phyloP scores from a whole-genome alignment of 92 coral and sea anemone genomes.

The Muricea muricata region DNA sequence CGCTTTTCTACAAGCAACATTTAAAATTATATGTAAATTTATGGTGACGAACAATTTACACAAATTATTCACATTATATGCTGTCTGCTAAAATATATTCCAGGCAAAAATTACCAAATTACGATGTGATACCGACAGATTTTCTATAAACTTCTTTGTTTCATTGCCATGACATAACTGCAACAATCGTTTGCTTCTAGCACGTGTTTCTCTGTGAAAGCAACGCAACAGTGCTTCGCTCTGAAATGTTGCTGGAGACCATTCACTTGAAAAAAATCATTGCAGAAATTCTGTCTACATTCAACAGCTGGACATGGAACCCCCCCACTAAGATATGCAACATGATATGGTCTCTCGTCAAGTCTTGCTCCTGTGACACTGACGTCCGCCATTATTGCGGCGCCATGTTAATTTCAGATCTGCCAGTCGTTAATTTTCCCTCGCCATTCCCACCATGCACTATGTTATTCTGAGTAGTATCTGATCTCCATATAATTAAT shows the following conservation, averaged over 20 bases:
- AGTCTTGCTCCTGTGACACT: neutral
- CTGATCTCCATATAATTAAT: too few relatives aligned
- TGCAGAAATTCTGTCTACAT: constrained; percentile 5
- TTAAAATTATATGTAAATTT: neutral
- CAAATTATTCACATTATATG: too few relatives aligned
- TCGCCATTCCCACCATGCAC: neutral
- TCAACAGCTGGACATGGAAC: constrained; percentile 14
- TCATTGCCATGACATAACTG: neutral
- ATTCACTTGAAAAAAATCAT: constrained; percentile 31
- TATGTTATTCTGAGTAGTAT: too few relatives aligned
- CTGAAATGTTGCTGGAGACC: constrained; percentile 42
- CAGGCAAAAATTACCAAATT: neutral
- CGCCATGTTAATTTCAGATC: neutral
- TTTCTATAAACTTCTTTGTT: neutral
- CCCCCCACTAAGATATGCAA: neutral
- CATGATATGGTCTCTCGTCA: neutral
- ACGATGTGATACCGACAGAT: neutral
- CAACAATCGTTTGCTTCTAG: neutral
- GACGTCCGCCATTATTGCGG: neutral
- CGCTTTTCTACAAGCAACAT: neutral
- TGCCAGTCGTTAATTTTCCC: neutral
- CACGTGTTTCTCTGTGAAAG: constrained; percentile 2
- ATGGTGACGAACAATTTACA: neutral
- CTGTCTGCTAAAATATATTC: neutral
- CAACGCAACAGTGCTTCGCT: constrained; percentile 10